Evolutionary conservation across 1,140 invertebrate species (phyloP).

Genomic region (Asbolus verrucosus): DNA sequence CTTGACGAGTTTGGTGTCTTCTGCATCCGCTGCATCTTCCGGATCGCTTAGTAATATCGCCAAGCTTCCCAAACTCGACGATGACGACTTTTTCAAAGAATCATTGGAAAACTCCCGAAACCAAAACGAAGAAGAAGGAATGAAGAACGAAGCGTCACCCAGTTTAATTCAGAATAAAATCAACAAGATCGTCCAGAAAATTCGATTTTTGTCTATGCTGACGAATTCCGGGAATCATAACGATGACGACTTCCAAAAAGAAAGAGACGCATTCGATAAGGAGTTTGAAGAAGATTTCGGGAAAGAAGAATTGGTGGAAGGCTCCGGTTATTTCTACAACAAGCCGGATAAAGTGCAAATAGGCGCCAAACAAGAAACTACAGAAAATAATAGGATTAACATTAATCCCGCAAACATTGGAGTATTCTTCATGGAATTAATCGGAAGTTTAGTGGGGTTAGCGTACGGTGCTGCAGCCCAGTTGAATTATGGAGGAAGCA

Average conservation of each 20-base stretch:
- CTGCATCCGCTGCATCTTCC: conserved; percentile 41
- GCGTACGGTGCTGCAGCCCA: conserved; percentile 40
- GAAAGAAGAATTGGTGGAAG: background rate
- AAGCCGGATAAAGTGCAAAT: background rate
- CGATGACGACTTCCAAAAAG: background rate
- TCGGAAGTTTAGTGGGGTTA: conserved; percentile 39
- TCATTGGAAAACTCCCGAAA: background rate
- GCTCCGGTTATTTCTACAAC: background rate
- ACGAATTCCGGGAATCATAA: background rate
- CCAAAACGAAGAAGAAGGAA: background rate
- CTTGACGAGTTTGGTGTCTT: conserved; percentile 35
- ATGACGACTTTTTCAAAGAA: conserved; percentile 17
- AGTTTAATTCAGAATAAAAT: conserved; percentile 15
- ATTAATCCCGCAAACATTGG: conserved; percentile 24
- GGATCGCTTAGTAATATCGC: conserved; percentile 1
- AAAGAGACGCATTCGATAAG: conserved; percentile 18
- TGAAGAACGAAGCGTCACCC: conserved; percentile 18
- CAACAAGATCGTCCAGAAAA: background rate
- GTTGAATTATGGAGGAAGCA: conserved; percentile 19
- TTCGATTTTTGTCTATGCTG: background rate
- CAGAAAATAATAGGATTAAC: background rate
- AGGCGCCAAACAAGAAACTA: conserved; percentile 5
- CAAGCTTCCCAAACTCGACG: background rate
- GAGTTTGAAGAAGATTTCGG: conserved; percentile 4
- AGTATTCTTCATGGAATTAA: conserved; percentile 39